phyloP scores from a whole-genome alignment of 2,113 vertebrate genomes.

The Chionomys nivalis region DNA sequence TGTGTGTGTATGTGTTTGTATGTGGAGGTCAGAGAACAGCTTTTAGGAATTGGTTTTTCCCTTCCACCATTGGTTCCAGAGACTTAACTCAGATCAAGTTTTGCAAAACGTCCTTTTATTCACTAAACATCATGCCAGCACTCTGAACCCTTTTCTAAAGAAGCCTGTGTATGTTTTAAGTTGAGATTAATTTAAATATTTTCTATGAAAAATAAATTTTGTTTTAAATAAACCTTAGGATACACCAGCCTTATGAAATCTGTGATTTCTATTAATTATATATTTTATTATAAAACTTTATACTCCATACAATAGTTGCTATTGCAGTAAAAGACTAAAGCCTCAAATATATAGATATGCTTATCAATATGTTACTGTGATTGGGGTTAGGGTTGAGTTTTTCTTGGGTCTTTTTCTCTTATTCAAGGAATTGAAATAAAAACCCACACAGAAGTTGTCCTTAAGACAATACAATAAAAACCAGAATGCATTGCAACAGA shows the following conservation, averaged over 20 bases:
- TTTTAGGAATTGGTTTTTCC: background rate
- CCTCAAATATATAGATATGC: background rate
- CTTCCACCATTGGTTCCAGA: background rate
- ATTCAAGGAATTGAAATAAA: background rate
- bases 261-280: background rate
- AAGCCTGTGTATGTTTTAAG: background rate
- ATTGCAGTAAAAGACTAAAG: background rate
- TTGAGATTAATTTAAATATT: background rate
- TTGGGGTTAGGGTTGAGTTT: background rate
- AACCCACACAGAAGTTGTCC: background rate
- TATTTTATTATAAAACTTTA: constrained; percentile 30
- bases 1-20: background rate
- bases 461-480: background rate
- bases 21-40: background rate
- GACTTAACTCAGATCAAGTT: background rate
- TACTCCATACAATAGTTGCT: background rate
- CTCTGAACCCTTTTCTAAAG: constrained; percentile 30
- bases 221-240: background rate
- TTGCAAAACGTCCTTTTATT: background rate
- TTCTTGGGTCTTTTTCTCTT: background rate
- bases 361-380: background rate
- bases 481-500: background rate
- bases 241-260: background rate
- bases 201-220: background rate
- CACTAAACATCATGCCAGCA: background rate